Evolutionary conservation across 2,797 vertebrate species (phyloP).

Genomic region (Amblyopsis hoosieri): DNA sequence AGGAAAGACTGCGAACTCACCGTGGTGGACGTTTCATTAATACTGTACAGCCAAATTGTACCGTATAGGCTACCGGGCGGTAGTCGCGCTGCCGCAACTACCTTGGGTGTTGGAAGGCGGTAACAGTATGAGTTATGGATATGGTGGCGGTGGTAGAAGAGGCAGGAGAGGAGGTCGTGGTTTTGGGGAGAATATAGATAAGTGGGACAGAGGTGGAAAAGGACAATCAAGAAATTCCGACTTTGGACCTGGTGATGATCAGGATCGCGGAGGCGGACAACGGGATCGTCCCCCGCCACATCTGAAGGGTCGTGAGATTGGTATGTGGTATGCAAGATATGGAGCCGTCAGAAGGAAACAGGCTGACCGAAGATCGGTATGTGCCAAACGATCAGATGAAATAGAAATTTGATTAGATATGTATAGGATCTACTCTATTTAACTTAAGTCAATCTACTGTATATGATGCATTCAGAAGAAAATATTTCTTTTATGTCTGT

Average conservation of each 20-base stretch:
- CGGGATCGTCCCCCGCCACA: conserved; percentile 87
- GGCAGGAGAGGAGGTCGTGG: conserved; percentile 26
- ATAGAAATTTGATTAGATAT: neutral
- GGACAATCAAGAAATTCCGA: conserved; percentile 42
- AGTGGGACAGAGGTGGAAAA: conserved; percentile 34
- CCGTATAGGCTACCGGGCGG: too few relatives aligned
- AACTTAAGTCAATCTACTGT: too few relatives aligned
- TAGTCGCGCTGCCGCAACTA: too few relatives aligned
- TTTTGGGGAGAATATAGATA: conserved; percentile 12
- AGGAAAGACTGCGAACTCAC: neutral
- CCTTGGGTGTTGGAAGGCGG: neutral
- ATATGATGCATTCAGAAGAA: too few relatives aligned
- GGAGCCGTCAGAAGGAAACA: conserved; percentile 85
- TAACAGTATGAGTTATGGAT: conserved; percentile 70
- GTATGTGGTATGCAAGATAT: conserved; percentile 93
- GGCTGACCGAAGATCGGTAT: conserved; percentile 80
- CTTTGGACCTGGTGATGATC: conserved; percentile 56
- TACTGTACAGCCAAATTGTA: too few relatives aligned
- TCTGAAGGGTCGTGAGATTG: conserved; percentile 91
- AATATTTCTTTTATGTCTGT: conserved; percentile 14
- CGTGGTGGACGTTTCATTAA: too few relatives aligned
- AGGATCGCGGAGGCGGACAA: conserved; percentile 65
- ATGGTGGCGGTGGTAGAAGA: conserved; percentile 47
- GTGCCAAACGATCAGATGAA: conserved; percentile 4
- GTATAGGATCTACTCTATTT: neutral